Evolutionary conservation across 2,113 vertebrate species (phyloP).

Genomic region (Sylvia atricapilla): DNA sequence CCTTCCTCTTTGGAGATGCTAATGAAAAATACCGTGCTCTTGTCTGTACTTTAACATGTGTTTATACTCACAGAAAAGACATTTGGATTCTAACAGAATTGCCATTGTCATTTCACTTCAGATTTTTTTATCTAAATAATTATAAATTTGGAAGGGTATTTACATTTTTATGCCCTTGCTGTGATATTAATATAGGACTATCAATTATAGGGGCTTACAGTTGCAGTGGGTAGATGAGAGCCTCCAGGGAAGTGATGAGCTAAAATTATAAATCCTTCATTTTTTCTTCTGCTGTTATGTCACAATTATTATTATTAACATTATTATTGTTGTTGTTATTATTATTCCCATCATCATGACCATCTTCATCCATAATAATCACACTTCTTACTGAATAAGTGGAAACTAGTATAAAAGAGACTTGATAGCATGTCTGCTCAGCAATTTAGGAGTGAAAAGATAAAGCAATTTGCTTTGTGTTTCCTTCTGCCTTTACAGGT

Average conservation of each 20-base stretch:
- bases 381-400: background rate
- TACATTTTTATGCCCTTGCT: background rate
- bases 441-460: background rate
- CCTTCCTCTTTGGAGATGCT: background rate
- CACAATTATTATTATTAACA: background rate
- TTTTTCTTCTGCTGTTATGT: background rate
- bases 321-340: background rate
- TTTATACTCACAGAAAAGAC: background rate
- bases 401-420: background rate
- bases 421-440: background rate
- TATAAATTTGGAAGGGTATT: background rate
- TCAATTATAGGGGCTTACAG: background rate
- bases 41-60: background rate
- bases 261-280: background rate
- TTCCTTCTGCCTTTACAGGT: background rate
- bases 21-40: background rate
- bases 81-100: background rate
- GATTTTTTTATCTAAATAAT: background rate
- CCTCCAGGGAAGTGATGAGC: background rate
- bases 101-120: background rate
- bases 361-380: background rate
- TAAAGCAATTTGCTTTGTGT: background rate
- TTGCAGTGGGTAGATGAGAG: background rate
- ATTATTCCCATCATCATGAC: too few species aligned
- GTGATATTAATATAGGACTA: background rate